Percentiles rank a stretch among this genome's conserved stretches.
These are phyloP conservation scores for Trissolcus basalis DNA, from an alignment of 1,140 invertebrate species.

Conservation along the genomic window DNA sequence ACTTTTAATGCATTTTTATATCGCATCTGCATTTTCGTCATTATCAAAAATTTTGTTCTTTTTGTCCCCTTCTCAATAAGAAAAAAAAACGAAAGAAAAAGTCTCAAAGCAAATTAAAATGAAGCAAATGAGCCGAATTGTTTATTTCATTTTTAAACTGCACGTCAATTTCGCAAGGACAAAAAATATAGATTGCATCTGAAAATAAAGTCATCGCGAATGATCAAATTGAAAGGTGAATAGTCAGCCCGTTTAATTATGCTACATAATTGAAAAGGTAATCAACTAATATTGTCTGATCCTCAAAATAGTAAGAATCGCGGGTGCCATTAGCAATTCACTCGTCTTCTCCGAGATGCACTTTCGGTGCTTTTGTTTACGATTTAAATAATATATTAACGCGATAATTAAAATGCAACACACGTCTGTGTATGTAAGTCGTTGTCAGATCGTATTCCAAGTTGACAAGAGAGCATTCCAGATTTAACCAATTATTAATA, in stretches of 20 bases:
- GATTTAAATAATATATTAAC: conserved; percentile 42
- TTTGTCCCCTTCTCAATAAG: not conserved
- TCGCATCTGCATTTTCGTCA: conserved; percentile 45
- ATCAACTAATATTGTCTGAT: conserved; percentile 42
- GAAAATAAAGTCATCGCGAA: conserved; percentile 10
- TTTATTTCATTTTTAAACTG: too few species aligned
- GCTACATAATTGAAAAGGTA: conserved; percentile 35
- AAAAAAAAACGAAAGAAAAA: too few species aligned
- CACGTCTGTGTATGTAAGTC: too few species aligned
- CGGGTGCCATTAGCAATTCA: conserved; percentile 28
- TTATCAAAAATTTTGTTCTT: conserved; percentile 20
- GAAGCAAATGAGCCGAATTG: too few species aligned
- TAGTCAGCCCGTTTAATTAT: conserved; percentile 11
- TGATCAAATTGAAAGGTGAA: conserved; percentile 41
- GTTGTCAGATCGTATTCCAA: too few species aligned
- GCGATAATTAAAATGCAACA: conserved; percentile 27
- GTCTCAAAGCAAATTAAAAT: too few species aligned
- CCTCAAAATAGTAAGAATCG: conserved; percentile 33
- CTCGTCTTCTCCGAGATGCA: not conserved
- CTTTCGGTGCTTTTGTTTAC: conserved; percentile 9
- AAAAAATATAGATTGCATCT: not conserved
- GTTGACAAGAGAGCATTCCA: too few species aligned
- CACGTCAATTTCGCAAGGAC: too few species aligned
- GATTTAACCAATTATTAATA: too few species aligned
- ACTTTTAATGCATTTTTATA: conserved; percentile 55